Conservation (phyloP, 2,113 vertebrate genomes). For the Seriola rivoliana region DNA sequence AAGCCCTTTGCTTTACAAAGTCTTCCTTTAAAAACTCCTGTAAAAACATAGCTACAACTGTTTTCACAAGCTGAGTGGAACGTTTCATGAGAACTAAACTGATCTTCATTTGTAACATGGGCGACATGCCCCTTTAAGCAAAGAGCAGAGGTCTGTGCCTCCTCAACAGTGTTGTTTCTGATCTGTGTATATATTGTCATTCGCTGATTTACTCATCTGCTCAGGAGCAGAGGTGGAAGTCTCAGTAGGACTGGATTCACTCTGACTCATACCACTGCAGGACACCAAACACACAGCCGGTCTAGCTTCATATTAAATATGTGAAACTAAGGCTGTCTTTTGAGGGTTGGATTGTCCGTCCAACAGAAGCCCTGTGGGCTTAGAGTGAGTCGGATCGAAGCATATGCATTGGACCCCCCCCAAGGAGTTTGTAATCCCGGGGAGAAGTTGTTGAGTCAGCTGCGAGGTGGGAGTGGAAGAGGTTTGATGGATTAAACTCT, state of each 20-base stretch:
- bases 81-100: background rate
- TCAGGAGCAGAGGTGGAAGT: conserved; percentile 33
- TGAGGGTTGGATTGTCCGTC: conserved; percentile 10
- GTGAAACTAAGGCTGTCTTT: conserved; percentile 19
- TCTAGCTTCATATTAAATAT: conserved; percentile 30
- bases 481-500: conserved; percentile 82
- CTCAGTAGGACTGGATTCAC: conserved; percentile 24
- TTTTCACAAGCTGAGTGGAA: background rate
- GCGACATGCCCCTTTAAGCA: background rate
- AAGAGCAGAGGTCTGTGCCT: conserved; percentile 30
- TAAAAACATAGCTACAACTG: background rate
- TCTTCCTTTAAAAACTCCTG: too few relatives aligned
- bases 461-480: conserved; percentile 54
- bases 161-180: conserved; percentile 19
- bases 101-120: conserved; percentile 8
- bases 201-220: conserved; percentile 27
- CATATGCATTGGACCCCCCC: background rate
- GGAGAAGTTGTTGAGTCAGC: conserved; percentile 77
- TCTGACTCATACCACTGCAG: conserved; percentile 40
- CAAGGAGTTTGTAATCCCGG: conserved; percentile 69
- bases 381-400: conserved; percentile 34
- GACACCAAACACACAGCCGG: conserved; percentile 13
- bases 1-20: background rate
- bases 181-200: conserved; percentile 29
- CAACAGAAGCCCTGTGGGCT: conserved; percentile 27